Percentiles rank a stretch among this genome's conserved stretches.
These are phyloP conservation scores for Xylota sylvarum DNA, from an alignment of 2,888 invertebrate species.

Conservation along the genomic window DNA sequence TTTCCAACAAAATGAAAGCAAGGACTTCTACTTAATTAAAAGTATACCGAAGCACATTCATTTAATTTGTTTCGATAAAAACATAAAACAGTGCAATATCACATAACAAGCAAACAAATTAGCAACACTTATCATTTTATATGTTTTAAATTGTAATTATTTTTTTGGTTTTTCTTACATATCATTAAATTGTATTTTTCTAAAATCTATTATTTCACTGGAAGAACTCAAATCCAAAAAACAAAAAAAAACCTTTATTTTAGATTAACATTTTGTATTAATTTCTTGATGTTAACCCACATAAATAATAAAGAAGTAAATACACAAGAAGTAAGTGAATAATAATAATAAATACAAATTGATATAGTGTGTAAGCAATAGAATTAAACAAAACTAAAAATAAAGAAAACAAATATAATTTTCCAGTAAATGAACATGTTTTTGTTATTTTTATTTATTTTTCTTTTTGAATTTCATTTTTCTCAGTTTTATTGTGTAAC, in stretches of 20 bases:
- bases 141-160: no score
- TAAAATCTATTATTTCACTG: background rate
- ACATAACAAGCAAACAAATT: background rate
- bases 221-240: background rate
- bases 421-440: conserved; percentile 28
- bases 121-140: background rate
- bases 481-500: background rate
- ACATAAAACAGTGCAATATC: background rate
- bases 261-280: background rate
- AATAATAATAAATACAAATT: conserved; percentile 29
- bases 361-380: conserved; percentile 42
- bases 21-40: no score
- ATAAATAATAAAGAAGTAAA: background rate
- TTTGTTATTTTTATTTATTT: conserved; percentile 12
- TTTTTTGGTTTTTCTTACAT: no score
- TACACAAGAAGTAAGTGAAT: background rate
- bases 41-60: no score
- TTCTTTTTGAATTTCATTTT: background rate
- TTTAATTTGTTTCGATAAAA: no score
- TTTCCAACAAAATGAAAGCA: no score
- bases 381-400: conserved; percentile 19
- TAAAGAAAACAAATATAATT: conserved; percentile 42
- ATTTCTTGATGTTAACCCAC: background rate
- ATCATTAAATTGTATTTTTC: background rate
- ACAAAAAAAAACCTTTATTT: background rate